These are phyloP conservation scores for Patella pellucida DNA, from an alignment of 2,888 invertebrate species.

Conservation along the genomic window DNA sequence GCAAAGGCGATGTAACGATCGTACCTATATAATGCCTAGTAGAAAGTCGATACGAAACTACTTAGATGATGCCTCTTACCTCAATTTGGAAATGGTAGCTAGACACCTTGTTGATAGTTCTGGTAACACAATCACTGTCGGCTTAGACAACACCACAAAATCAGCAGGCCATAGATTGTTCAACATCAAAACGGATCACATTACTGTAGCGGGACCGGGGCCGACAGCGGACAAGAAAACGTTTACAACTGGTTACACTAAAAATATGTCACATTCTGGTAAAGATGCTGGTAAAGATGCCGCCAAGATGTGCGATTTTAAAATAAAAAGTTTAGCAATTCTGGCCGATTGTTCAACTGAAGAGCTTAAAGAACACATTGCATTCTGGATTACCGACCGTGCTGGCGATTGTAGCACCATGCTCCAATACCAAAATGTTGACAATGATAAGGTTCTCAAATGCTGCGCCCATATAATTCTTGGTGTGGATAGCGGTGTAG, in stretches of 20 bases:
- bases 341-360: conserved; percentile 2
- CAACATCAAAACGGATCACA: too few relatives aligned
- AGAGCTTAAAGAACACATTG: background rate
- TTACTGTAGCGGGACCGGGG: too few relatives aligned
- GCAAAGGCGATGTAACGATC: background rate
- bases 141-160: too few relatives aligned
- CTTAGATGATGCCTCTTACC: background rate
- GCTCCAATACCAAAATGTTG: background rate
- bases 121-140: background rate
- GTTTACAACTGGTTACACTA: too few relatives aligned
- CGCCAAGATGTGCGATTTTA: background rate
- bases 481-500: background rate
- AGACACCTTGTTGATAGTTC: background rate
- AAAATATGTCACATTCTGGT: too few relatives aligned
- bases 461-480: background rate
- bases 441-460: too few relatives aligned
- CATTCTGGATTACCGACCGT: background rate
- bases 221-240: too few relatives aligned
- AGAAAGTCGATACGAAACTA: background rate
- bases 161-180: too few relatives aligned
- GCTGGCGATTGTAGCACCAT: background rate
- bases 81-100: background rate
- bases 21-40: background rate
- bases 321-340: background rate
- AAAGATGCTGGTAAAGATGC: too few relatives aligned